phyloP scores from a whole-genome alignment of 53 echinoderm and acorn worm species.

The Patiria pectinifera region DNA sequence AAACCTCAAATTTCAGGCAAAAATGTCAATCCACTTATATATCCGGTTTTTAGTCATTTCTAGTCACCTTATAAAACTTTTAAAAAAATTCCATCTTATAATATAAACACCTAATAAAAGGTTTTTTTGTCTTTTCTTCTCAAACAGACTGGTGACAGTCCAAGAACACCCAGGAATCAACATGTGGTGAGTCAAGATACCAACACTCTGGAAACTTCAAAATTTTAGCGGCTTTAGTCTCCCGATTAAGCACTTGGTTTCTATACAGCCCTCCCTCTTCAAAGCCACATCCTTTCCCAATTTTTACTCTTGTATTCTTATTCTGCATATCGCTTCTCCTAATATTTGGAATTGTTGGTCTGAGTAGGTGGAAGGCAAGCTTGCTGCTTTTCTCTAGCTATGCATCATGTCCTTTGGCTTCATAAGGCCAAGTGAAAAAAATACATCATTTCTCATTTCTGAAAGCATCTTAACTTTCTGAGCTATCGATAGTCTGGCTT shows the following conservation, averaged over 20 bases:
- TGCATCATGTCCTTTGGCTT: not conserved
- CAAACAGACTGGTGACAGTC: conserved; percentile 49
- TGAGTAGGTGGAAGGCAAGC: not conserved
- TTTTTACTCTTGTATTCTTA: too few relatives aligned
- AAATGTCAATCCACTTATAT: too few relatives aligned
- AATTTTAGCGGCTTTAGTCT: too few relatives aligned
- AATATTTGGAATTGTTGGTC: not conserved
- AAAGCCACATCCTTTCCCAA: not conserved
- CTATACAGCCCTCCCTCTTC: not conserved
- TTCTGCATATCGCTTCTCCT: too few relatives aligned
- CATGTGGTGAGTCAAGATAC: conserved; percentile 31
- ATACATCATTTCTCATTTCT: not conserved
- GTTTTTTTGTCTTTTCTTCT: not conserved
- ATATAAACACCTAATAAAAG: not conserved
- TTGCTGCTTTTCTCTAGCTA: not conserved
- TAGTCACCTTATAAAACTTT: too few relatives aligned
- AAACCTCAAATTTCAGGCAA: too few relatives aligned
- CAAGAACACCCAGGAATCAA: conserved; percentile 37
- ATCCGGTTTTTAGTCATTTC: too few relatives aligned
- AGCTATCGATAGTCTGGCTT: too few relatives aligned
- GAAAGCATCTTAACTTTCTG: not conserved
- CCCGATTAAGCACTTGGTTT: not conserved
- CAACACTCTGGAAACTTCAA: not conserved
- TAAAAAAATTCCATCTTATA: too few relatives aligned
- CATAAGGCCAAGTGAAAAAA: not conserved